Evolutionary conservation across 2,888 invertebrate species (phyloP), one percentile per base, ranked within the genome.

Genomic region (Hirtodrosophila alboralis): DNA sequence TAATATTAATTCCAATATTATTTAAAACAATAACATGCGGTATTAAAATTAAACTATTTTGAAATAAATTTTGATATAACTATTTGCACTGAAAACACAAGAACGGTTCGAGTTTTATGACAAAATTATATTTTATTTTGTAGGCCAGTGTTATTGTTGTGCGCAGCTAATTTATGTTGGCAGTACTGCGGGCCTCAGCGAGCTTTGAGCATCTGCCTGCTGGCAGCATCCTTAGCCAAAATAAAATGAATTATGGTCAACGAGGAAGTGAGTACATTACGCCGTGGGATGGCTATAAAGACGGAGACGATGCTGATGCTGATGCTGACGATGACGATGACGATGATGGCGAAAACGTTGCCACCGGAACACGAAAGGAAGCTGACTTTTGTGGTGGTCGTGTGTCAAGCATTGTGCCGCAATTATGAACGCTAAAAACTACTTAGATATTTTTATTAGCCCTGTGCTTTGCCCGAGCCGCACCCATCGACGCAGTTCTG

Each of bases 351-450:
- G 59, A 56, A 40, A 57, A 71, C 53, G 66, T 37, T 47, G 52
- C 70, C 70, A 44, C 74, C 81, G 84, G 80, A 77, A 73, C 58
- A 44, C 51, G 54, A 61, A 44, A 77, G 81, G 81, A 81, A 81
- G 54, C 74, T 75, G 64, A 58, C 77, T 79, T 79, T 84, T 80
- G 77, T 86, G 79, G 76, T 77, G 80, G 89, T 83, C 89, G 88
- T 87, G 89, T 89, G 89, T 81, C 88, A 80, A 83, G 77, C 89
- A 83, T 75, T 85, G 83, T 75, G 87, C 80, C 78, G 68, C 86
- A 88, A 88, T 88, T 88, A 88, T 88, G 68, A 78, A 89, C 86
- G 88, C 87, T 70, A 70, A 75, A 67, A 74, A 72, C 80, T 81
- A 81, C 83, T 84, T 84, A 75, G 79, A 84, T 81, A 75, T 79